Percentiles rank a stretch among this genome's conserved stretches.
These are phyloP conservation scores for Brenthis daphne DNA, from an alignment of 2,888 invertebrate genomes.

Conservation along the genomic window DNA sequence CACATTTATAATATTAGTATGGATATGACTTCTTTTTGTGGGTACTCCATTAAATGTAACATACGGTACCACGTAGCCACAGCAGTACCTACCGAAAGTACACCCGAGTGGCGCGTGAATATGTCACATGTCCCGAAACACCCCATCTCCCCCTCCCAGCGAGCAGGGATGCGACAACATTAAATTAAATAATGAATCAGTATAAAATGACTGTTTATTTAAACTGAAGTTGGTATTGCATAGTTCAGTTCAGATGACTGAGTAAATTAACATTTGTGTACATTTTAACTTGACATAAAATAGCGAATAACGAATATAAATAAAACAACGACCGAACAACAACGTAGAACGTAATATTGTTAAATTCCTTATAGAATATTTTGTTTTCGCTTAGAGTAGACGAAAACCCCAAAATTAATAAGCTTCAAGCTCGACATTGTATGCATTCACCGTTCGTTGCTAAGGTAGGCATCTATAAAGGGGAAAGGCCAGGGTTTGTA, in stretches of 20 bases:
- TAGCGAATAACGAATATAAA: neutral
- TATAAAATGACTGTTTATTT: slow-evolving; percentile 25
- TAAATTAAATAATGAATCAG: slow-evolving; percentile 35
- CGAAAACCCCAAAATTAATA: slow-evolving; percentile 40
- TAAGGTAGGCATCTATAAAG: slow-evolving; percentile 51
- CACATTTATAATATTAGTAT: neutral
- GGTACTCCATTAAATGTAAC: slow-evolving; percentile 65
- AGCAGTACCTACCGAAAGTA: slow-evolving; percentile 62
- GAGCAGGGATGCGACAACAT: slow-evolving; percentile 50
- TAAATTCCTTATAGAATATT: slow-evolving; percentile 10
- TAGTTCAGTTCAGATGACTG: slow-evolving; percentile 22
- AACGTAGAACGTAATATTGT: slow-evolving; percentile 2
- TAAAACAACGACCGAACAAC: neutral
- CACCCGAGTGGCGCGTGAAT: slow-evolving; percentile 68
- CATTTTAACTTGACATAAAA: slow-evolving; percentile 2
- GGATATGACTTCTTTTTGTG: slow-evolving; percentile 48
- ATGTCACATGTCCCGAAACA: slow-evolving; percentile 68
- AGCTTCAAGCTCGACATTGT: slow-evolving; percentile 37
- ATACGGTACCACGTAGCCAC: slow-evolving; percentile 59
- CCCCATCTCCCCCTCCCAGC: slow-evolving; percentile 44
- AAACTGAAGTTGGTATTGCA: slow-evolving; percentile 12
- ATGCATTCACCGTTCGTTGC: slow-evolving; percentile 48
- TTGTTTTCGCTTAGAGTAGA: slow-evolving; percentile 17
- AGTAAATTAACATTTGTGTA: slow-evolving; percentile 11
- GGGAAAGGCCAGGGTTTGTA: slow-evolving; percentile 62